phyloP scores from a whole-genome alignment of 1,140 invertebrate species.

The Nomia melanderi region DNA sequence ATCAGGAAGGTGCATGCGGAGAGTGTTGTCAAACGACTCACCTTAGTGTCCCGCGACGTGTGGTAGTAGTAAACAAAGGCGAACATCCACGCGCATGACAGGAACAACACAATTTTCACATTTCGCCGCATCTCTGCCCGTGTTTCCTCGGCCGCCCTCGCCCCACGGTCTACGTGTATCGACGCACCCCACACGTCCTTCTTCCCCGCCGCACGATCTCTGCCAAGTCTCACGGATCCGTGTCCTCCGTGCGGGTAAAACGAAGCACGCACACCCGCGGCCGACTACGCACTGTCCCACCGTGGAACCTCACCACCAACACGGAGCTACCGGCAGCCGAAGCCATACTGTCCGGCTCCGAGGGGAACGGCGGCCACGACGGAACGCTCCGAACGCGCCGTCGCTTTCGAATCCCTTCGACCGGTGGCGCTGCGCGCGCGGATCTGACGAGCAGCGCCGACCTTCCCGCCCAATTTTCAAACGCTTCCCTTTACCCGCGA shows the following conservation, averaged over 20 bases:
- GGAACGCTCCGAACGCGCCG: neutral
- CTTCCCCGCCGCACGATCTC: no score
- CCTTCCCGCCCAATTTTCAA: slow-evolving; percentile 33
- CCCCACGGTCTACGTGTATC: neutral
- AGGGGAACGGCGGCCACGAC: slow-evolving; percentile 17
- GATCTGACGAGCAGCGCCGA: slow-evolving; percentile 3
- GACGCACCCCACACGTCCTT: no score
- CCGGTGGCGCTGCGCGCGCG: neutral
- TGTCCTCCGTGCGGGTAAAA: slow-evolving; percentile 22
- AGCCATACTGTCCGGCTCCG: slow-evolving; percentile 71
- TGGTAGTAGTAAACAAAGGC: slow-evolving; percentile 83
- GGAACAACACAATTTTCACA: slow-evolving; percentile 81
- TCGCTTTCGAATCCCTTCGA: slow-evolving; percentile 10
- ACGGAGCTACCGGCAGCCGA: slow-evolving; percentile 71
- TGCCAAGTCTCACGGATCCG: neutral
- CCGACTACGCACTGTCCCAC: slow-evolving; percentile 46
- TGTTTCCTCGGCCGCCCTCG: slow-evolving; percentile 24
- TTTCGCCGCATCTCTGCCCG: slow-evolving; percentile 81
- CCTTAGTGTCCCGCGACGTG: slow-evolving; percentile 79
- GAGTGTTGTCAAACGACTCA: neutral
- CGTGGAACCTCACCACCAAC: slow-evolving; percentile 42
- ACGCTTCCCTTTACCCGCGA: no score
- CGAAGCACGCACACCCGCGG: slow-evolving; percentile 56
- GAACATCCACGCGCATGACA: slow-evolving; percentile 83
- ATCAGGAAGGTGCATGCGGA: no score